Evolutionary conservation across 2,888 invertebrate species (phyloP), one percentile per base, ranked within the genome.

Genomic region (Heliconius erato): DNA sequence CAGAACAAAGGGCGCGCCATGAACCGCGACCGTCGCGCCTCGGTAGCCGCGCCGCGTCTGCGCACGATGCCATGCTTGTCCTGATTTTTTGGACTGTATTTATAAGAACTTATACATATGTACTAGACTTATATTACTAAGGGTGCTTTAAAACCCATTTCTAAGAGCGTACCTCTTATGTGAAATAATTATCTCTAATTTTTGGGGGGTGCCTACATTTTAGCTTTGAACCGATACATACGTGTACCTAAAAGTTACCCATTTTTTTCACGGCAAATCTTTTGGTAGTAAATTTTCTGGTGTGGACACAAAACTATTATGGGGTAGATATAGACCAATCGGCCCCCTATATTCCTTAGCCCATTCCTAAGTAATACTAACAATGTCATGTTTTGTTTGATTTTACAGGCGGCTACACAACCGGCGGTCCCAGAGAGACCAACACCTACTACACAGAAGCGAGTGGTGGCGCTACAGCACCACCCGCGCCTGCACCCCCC

Each of bases 1-100:
- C 94, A 93, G 95, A 95, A 96, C 95, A 96, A 96, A 96, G 95
- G 95, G 96, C 95, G 95, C 90, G 91, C 92, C 94, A 94, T 96
- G 95, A 96, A 96, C 95, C 95, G 94, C 91, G 92, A 92, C 95
- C 87, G 95, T 92, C 92, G 91, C 94, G 95, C 92, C 91, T 91
- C 92, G 94, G 90, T 90, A 89, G 91, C 87, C 90, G 89, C 88
- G 87, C 87, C 87, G 87, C 86, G 87, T 86, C 88, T 87, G 85
- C 90, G 83, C 84, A 83, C 83, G 82, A 84, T 82, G 82, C 84
- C 76, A 74, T 77, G 83, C 83, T 82, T 83, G 86, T 79, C 85
- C 86, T 85, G 86, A 87, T 87, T 84, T 85, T 85, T 84, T 74
- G 79, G 76, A 69, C 74, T 77, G 44, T 78, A 68, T 67, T 78